Conservation (phyloP, 2,888 invertebrate genomes). For the Acleris literana region DNA sequence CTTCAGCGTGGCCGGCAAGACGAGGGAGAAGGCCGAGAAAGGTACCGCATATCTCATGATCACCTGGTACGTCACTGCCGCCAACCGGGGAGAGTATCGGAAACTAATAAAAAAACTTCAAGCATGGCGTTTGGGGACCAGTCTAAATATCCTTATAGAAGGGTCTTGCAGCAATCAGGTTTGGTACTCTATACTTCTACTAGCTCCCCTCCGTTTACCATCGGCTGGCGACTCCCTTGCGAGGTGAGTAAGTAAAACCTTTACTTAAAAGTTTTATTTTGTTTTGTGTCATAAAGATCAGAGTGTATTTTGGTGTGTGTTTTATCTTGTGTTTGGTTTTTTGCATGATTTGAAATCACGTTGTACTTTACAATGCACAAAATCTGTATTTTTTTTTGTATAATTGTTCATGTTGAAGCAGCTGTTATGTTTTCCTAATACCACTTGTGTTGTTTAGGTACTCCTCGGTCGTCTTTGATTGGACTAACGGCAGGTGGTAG, state of each 20-base stretch:
- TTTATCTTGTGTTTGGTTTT: slow-evolving; percentile 8
- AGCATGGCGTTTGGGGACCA: too few relatives aligned
- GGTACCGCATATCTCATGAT: slow-evolving; percentile 50
- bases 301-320: slow-evolving; percentile 21
- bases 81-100: too few relatives aligned
- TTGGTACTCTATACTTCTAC: too few relatives aligned
- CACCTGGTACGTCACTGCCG: too few relatives aligned
- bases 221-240: too few relatives aligned
- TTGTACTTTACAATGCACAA: slow-evolving; percentile 2
- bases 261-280: slow-evolving; percentile 1
- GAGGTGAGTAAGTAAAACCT: not conserved
- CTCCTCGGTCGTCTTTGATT: slow-evolving; percentile 91
- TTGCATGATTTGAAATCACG: not conserved
- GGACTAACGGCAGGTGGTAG: slow-evolving; percentile 90
- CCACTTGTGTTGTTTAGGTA: slow-evolving; percentile 78
- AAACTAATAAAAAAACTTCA: too few relatives aligned
- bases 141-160: too few relatives aligned
- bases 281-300: not conserved
- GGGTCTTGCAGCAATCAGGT: too few relatives aligned
- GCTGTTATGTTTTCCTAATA: not conserved
- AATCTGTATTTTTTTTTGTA: slow-evolving; percentile 3
- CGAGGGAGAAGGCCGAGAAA: slow-evolving; percentile 63
- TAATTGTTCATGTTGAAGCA: not conserved
- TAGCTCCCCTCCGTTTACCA: too few relatives aligned
- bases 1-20: slow-evolving; percentile 91